Evolutionary conservation across 2,797 vertebrate genomes (phyloP).

Genomic region (Schizothorax lantsangensis): DNA sequence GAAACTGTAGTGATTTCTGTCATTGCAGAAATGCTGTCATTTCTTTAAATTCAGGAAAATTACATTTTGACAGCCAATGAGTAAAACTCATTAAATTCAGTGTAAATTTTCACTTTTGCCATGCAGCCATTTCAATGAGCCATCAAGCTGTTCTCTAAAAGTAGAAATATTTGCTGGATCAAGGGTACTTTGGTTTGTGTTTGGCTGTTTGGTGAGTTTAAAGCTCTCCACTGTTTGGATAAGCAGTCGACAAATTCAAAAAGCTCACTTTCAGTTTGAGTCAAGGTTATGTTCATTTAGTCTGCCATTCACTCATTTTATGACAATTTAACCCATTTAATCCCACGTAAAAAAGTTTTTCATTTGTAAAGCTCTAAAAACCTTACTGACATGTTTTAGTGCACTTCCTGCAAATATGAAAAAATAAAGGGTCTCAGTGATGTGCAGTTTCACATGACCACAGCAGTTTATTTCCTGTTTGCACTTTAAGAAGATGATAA

Average conservation of each 20-base stretch:
- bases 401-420: too few relatives aligned
- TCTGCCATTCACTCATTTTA: neutral
- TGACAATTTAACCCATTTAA: too few relatives aligned
- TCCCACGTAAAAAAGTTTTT: too few relatives aligned
- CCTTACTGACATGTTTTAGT: too few relatives aligned
- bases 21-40: neutral
- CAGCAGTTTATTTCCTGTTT: too few relatives aligned
- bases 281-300: neutral
- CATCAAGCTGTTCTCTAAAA: neutral
- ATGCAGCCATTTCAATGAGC: neutral
- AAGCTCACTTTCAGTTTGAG: neutral
- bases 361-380: too few relatives aligned
- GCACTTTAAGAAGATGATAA: too few relatives aligned
- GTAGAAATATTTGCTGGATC: too few relatives aligned
- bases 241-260: neutral
- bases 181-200: neutral
- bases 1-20: neutral
- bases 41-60: neutral
- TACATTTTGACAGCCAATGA: neutral
- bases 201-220: neutral
- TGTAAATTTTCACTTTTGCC: neutral
- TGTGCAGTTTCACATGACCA: too few relatives aligned
- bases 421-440: too few relatives aligned
- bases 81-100: neutral
- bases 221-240: neutral